Evolutionary conservation across 1,140 invertebrate genomes (phyloP), one percentile per base, ranked within the genome.

Genomic region (Tenebrio molitor): DNA sequence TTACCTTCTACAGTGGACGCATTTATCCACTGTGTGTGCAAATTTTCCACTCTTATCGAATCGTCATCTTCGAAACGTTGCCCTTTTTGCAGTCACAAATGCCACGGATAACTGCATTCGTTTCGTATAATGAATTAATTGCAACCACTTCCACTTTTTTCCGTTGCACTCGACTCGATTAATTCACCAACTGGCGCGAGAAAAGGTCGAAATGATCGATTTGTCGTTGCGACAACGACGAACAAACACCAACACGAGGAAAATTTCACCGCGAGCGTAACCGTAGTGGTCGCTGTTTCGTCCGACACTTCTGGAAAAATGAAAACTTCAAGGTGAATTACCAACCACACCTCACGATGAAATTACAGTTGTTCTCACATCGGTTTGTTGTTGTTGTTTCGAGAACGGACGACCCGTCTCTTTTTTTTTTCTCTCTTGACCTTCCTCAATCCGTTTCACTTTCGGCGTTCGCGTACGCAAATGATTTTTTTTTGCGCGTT

Each of bases 31-130:
- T n/a, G n/a, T n/a, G n/a, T n/a, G 25, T 4, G 8, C 25, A 29
- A 29, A 29, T 29, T 29, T n/a, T 41, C 36, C 44, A 19, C n/a
- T 10, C 44, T 21, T 10, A 50, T 21, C 19, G 21, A 50, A 50
- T 21, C 15, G 19, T 50, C 21, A 50, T 50, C 44, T 19, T 4
- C 16, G 41, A 44, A 15, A 6, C 17, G 1, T 17, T 50, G 44
- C 21, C 7, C 6, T 21, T 50, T 19, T 50, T 50, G 16, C 16
- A 19, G 44, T 21, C 44, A 50, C n/a, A 50, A 50, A 50, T 50
- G 44, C 44, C 44, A 50, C 6, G 44, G 44, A 50, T 50, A 50
- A 50, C 44, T 50, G 17, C 44, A 50, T 50, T 50, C 44, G 17
- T 21, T 50, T 50, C 17, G 15, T n/a, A 1, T 3, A 50, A 17